Conservation (phyloP, 2,888 invertebrate species). For the Troilus luridus region DNA sequence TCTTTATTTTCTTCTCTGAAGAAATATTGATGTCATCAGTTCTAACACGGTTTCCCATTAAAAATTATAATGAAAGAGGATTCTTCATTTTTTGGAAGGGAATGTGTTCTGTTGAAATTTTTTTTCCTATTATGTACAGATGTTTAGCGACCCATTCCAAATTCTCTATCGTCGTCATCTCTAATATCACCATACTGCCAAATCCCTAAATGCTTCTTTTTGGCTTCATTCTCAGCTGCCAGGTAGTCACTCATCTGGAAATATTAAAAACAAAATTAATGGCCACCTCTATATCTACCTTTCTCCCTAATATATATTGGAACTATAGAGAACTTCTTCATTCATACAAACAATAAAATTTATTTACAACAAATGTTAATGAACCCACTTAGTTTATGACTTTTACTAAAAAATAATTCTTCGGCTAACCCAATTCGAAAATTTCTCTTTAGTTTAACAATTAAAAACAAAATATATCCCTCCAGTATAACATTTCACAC, state of each 20-base stretch:
- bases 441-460: too few relatives aligned
- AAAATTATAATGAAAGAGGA: slow-evolving; percentile 54
- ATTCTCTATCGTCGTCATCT: slow-evolving; percentile 88
- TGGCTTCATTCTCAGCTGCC: slow-evolving; percentile 88
- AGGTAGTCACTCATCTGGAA: slow-evolving; percentile 82
- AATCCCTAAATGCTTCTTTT: slow-evolving; percentile 87
- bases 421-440: too few relatives aligned
- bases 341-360: slow-evolving; percentile 1
- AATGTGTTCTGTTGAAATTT: slow-evolving; percentile 59
- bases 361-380: background rate
- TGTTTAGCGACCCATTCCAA: slow-evolving; percentile 70
- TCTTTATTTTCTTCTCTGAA: slow-evolving; percentile 53
- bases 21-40: slow-evolving; percentile 51
- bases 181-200: slow-evolving; percentile 99
- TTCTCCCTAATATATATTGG: too few relatives aligned
- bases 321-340: too few relatives aligned
- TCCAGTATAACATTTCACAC: too few relatives aligned
- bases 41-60: slow-evolving; percentile 54
- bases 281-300: too few relatives aligned
- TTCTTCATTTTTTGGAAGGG: slow-evolving; percentile 52
- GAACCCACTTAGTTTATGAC: background rate
- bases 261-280: slow-evolving; percentile 61
- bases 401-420: background rate
- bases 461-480: too few relatives aligned
- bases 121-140: slow-evolving; percentile 20